Conservation (phyloP, 2,797 vertebrate genomes). For the Allenopithecus nigroviridis region DNA sequence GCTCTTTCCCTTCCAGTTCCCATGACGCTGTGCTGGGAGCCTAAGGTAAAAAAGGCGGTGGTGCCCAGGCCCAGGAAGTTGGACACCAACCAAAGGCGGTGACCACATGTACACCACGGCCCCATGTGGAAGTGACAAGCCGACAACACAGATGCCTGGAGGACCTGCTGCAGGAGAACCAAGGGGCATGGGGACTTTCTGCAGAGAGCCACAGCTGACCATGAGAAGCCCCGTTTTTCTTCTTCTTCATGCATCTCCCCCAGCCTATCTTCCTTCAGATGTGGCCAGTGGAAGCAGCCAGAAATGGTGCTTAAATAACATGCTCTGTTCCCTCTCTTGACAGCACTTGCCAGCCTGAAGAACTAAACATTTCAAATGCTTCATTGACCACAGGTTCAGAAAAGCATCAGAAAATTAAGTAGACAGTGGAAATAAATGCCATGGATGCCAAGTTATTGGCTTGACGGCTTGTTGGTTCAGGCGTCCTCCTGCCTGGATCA, state of each 20-base stretch:
- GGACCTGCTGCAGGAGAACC: neutral
- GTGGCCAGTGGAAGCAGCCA: neutral
- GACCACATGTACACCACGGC: neutral
- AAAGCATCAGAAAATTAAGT: neutral
- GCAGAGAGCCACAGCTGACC: neutral
- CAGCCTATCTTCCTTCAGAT: neutral
- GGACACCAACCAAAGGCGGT: neutral
- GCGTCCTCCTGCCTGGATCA: neutral
- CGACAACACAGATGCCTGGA: neutral
- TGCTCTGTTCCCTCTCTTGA: neutral
- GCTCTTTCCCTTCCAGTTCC: neutral
- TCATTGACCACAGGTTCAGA: neutral
- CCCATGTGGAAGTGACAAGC: accelerated
- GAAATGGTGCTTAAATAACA: neutral
- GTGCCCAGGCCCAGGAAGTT: neutral
- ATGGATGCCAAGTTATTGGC: accelerated
- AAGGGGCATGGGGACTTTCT: accelerated
- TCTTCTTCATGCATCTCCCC: neutral
- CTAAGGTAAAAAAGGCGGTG: neutral
- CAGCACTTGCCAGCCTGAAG: neutral
- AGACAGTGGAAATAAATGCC: neutral
- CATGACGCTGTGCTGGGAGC: neutral
- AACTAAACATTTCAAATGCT: neutral
- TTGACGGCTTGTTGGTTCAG: accelerated
- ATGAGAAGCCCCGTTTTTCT: too few relatives aligned